Percentiles rank a stretch among this genome's conserved stretches.
phyloP scores from a whole-genome alignment of 2,888 invertebrate genomes.

The Temnothorax ravouxi region DNA sequence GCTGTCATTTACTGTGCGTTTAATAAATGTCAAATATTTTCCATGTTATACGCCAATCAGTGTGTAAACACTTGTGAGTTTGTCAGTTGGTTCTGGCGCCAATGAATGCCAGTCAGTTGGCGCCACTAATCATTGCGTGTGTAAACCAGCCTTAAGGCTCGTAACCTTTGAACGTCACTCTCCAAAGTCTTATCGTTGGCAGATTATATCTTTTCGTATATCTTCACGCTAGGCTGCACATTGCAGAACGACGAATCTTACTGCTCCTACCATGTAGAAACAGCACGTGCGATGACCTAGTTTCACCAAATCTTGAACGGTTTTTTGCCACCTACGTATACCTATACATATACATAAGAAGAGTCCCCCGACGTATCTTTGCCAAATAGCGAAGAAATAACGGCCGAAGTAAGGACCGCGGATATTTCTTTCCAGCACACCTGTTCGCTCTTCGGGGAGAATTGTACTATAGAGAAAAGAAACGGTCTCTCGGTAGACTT shows the following conservation, averaged over 20 bases:
- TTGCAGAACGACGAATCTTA: conserved; percentile 44
- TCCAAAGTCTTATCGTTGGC: conserved; percentile 54
- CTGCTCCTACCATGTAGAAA: conserved; percentile 31
- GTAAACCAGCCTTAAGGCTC: too few species aligned
- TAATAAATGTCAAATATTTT: too few species aligned
- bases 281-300: conserved; percentile 63
- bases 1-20: too few species aligned
- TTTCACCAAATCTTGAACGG: conserved; percentile 65
- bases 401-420: conserved; percentile 6
- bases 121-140: too few species aligned
- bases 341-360: not conserved
- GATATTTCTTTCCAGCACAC: conserved; percentile 50
- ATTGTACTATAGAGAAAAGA: not conserved
- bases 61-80: too few species aligned
- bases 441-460: conserved; percentile 40
- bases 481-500: conserved; percentile 10
- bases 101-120: too few species aligned
- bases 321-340: conserved; percentile 49
- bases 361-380: conserved; percentile 22
- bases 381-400: conserved; percentile 41
- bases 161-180: conserved; percentile 50
- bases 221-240: conserved; percentile 43
- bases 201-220: conserved; percentile 43
- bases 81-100: too few species aligned
- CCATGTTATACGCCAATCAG: too few species aligned